Base-by-base conservation (phyloP, 2,113 vertebrate species). In the Tamias sibiricus region DNA sequence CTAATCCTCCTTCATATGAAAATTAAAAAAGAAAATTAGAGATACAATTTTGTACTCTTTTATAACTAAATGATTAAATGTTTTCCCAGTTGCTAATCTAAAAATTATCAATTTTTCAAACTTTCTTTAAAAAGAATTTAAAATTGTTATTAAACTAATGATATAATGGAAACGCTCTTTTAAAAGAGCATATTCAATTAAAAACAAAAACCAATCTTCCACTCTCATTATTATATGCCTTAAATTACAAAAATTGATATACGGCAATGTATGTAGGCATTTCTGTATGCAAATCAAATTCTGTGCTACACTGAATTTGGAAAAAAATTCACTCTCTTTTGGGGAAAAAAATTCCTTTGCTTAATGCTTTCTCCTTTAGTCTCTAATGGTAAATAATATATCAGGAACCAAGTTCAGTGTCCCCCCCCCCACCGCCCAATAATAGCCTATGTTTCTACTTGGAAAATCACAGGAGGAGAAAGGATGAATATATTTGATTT, bases 31-130 rank as follows among this genome's bases (percentile, higher is more conserved):
- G 24, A 93, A 92, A 95, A 92, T 83, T 24, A 87, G 57, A 93
- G 59, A 90, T 74, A 80, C 6, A 75, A n/a, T 95, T 80, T 81
- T 87, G 9, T 66, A 35, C 57, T n/a, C 16, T 52, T 87, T 47
- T 76, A 44, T 12, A 10, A 77, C 87, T 91, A 71, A 86, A 87
- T 13, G 37, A 66, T 44, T 94, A 91, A 96, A 87, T 95, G 20
- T 85, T 80, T 79, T 95, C n/a, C 83, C 74, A 90, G 30, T 85
- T 85, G 47, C 64, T 92, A 92, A 90, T 81, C 74, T 92, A 94
- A 94, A 91, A 80, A 81, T 77, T 81, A 62, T 57, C 57, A 86
- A 94, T 47, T 71, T 86, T 71, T 59, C 68, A 94, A 94, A 84
- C 42, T 66, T 88, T 62, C 32, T 94, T 69, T 54, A 86, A 85